phyloP scores from a whole-genome alignment of 1,140 invertebrate species.

The Tetramorium parvispinum region DNA sequence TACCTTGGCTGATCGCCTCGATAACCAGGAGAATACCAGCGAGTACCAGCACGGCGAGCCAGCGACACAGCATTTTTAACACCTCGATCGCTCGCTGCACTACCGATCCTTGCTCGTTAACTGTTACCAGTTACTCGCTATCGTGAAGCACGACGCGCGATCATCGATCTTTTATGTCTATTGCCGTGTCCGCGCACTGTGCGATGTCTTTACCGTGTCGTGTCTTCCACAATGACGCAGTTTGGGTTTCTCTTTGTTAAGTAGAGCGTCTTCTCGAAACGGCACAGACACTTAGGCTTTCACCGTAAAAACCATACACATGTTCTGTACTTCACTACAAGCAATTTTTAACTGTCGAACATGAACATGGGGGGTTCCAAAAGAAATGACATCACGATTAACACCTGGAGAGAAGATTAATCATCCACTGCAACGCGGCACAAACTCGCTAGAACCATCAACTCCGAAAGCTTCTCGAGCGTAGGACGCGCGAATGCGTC shows the following conservation, averaged over 20 bases:
- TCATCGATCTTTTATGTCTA: slow-evolving; percentile 24
- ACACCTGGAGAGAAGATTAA: background rate
- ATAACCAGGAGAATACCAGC: slow-evolving; percentile 70
- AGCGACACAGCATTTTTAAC: slow-evolving; percentile 75
- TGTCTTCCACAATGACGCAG: background rate
- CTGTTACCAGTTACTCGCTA: slow-evolving; percentile 20
- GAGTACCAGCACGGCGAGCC: slow-evolving; percentile 68
- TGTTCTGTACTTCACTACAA: slow-evolving; percentile 7
- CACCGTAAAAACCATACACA: background rate
- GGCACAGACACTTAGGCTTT: background rate
- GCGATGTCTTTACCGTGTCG: background rate
- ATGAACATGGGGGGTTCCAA: background rate
- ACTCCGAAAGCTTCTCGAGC: background rate
- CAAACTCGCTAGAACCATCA: background rate
- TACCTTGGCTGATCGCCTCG: slow-evolving; percentile 73
- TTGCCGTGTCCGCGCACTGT: background rate
- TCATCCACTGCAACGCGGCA: background rate
- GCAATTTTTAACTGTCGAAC: background rate
- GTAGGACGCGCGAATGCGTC: background rate
- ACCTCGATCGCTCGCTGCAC: slow-evolving; percentile 62
- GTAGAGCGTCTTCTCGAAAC: background rate
- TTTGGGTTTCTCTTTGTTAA: background rate
- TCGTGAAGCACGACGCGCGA: background rate
- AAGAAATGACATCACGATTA: slow-evolving; percentile 33
- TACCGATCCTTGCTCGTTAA: slow-evolving; percentile 57